A percentile compares a stretch with the other conserved stretches of the same genome.
Conservation (phyloP, 37 sponge, comb jelly and placozoan genomes). For the Crambe crambe region DNA sequence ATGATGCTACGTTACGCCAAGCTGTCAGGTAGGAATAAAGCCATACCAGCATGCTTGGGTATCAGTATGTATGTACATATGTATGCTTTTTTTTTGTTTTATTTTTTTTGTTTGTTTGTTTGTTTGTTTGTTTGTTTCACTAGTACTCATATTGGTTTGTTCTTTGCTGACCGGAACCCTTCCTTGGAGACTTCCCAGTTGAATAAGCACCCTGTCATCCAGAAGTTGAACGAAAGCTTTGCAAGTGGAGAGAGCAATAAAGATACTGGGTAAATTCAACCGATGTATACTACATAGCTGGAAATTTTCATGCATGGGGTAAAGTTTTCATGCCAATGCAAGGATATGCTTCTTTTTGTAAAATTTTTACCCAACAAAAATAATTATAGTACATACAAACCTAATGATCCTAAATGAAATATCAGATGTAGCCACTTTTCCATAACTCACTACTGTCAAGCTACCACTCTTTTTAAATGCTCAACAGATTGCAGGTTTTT, state of each 20-base stretch:
- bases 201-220: conserved; percentile 10
- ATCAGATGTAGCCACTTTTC: too few relatives aligned
- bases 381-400: too few relatives aligned
- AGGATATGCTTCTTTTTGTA: background rate
- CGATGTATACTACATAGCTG: background rate
- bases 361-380: too few relatives aligned
- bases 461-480: too few relatives aligned
- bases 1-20: background rate
- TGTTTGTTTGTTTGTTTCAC: background rate
- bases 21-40: conserved; percentile 24
- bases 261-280: background rate
- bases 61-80: background rate
- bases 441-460: too few relatives aligned
- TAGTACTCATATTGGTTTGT: conserved; percentile 8
- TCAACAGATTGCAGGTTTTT: conserved; percentile 29
- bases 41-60: background rate
- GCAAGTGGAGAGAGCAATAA: background rate
- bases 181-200: background rate
- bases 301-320: background rate
- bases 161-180: conserved; percentile 10
- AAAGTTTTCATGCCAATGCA: background rate
- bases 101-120: background rate
- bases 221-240: conserved; percentile 15
- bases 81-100: background rate
- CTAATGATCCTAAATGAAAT: too few relatives aligned